Conservation (phyloP, 2,888 invertebrate species). For the Drosophila flavopinicola region DNA sequence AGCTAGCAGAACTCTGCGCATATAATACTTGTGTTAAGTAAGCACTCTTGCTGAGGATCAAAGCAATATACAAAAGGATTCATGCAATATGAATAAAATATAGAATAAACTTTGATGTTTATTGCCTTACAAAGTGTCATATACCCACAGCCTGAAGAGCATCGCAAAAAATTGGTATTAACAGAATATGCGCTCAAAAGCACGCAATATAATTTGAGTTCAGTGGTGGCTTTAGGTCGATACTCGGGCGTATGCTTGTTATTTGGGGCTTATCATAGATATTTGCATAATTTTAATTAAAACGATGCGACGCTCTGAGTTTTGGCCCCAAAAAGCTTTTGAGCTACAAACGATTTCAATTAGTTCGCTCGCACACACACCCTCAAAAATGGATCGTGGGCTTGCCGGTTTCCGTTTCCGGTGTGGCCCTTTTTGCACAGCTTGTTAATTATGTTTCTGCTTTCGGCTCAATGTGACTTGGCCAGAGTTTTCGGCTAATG, state of each 20-base stretch:
- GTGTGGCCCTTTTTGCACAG: neutral
- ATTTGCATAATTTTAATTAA: slow-evolving; percentile 75
- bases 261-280: slow-evolving; percentile 29
- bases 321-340: slow-evolving; percentile 22
- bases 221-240: neutral
- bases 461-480: slow-evolving; percentile 28
- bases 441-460: slow-evolving; percentile 50
- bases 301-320: slow-evolving; percentile 26
- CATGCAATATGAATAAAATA: too few species aligned
- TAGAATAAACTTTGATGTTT: too few species aligned
- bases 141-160: neutral
- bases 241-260: slow-evolving; percentile 29
- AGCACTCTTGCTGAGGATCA: too few species aligned
- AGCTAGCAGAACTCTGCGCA: too few species aligned
- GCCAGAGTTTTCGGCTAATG: slow-evolving; percentile 57
- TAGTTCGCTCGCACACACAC: slow-evolving; percentile 16
- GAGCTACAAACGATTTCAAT: slow-evolving; percentile 43
- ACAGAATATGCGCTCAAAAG: slow-evolving; percentile 10
- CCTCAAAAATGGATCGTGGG: slow-evolving; percentile 3
- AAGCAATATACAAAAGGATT: too few species aligned
- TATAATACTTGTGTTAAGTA: too few species aligned
- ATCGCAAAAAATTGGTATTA: slow-evolving; percentile 3
- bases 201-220: slow-evolving; percentile 19
- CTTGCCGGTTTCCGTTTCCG: slow-evolving; percentile 43
- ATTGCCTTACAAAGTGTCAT: neutral